phyloP scores from a whole-genome alignment of 2,888 invertebrate species.

The Tryphoninae sp. region DNA sequence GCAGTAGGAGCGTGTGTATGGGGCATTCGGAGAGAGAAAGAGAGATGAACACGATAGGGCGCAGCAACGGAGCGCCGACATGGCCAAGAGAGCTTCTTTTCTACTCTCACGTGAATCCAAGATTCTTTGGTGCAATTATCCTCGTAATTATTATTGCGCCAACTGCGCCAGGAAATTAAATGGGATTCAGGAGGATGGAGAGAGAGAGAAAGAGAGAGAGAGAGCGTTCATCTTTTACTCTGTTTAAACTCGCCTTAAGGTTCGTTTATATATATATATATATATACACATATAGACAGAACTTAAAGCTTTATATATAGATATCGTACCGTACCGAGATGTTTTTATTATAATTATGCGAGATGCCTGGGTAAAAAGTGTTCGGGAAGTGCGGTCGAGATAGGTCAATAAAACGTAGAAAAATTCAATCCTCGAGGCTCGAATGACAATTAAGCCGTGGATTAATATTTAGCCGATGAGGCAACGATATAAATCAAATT shows the following conservation, averaged over 20 bases:
- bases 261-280: background rate
- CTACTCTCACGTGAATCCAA: constrained; percentile 64
- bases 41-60: constrained; percentile 16
- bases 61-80: background rate
- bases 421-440: no score
- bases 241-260: background rate
- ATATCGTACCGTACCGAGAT: background rate
- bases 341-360: background rate
- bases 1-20: constrained; percentile 21
- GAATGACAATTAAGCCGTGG: no score
- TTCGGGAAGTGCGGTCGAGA: no score
- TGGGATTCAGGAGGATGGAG: constrained; percentile 30
- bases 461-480: no score
- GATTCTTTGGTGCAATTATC: constrained; percentile 68
- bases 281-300: background rate
- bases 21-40: constrained; percentile 12
- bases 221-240: constrained; percentile 7
- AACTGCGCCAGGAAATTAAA: constrained; percentile 66
- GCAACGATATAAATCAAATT: no score
- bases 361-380: no score
- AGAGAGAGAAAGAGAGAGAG: constrained; percentile 11
- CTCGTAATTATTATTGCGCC: constrained; percentile 68
- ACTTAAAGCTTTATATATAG: background rate
- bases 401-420: no score
- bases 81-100: constrained; percentile 41